Evolutionary conservation across 2,113 vertebrate genomes (phyloP).

Genomic region (Progne subis): DNA sequence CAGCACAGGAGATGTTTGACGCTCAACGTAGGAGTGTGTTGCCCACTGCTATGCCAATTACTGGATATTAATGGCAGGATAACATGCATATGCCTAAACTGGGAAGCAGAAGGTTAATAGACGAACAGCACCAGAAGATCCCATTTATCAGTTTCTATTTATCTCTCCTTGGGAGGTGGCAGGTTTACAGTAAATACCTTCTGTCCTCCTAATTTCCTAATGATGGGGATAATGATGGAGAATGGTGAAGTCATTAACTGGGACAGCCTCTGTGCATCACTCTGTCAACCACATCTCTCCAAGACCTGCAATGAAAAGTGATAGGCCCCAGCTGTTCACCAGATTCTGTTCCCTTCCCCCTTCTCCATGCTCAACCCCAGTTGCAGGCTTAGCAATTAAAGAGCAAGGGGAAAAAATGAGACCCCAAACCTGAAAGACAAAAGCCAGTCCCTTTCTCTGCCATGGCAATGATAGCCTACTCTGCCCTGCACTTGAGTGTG

Average conservation of each 20-base stretch:
- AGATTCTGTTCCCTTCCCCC: conserved; percentile 68
- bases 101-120: conserved; percentile 98
- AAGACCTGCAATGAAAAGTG: conserved; percentile 93
- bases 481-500: neutral
- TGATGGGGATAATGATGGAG: conserved; percentile 99
- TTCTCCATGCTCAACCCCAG: conserved; percentile 36
- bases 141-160: conserved; percentile 99
- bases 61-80: conserved; percentile 93
- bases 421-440: neutral
- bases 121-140: conserved; percentile 90
- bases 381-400: conserved; percentile 35
- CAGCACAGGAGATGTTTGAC: neutral
- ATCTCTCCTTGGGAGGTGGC: conserved; percentile 99
- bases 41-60: conserved; percentile 83
- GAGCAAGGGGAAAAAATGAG: neutral
- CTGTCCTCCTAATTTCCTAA: conserved; percentile 99
- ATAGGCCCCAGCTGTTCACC: conserved; percentile 94
- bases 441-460: neutral
- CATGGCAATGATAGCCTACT: too few relatives aligned
- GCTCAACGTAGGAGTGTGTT: conserved; percentile 61
- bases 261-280: conserved; percentile 98
- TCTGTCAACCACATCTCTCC: conserved; percentile 94
- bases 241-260: conserved; percentile 98
- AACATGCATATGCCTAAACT: conserved; percentile 88
- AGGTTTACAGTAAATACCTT: conserved; percentile 99